Percentiles rank a stretch among this genome's conserved stretches.
Evolutionary conservation across 2,113 vertebrate species (phyloP).

Genomic region (Suricata suricatta): DNA sequence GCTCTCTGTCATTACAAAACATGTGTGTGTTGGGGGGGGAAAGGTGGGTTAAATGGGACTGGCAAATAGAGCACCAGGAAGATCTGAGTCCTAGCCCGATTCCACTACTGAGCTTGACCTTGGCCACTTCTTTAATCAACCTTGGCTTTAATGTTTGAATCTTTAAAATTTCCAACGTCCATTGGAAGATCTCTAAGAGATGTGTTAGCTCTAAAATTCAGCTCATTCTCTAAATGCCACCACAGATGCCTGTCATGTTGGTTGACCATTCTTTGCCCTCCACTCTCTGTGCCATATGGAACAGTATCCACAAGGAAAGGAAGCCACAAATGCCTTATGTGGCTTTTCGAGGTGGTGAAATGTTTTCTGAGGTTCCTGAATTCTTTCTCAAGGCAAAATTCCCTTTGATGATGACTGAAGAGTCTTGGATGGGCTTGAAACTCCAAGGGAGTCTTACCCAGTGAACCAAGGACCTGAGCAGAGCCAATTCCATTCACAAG

Average conservation of each 20-base stretch:
- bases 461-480: neutral
- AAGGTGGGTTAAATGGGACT: too few species aligned
- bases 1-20: neutral
- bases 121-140: neutral
- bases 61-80: neutral
- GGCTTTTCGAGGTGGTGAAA: neutral
- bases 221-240: neutral
- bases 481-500: fast-evolving
- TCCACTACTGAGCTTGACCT: neutral
- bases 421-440: neutral
- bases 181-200: neutral
- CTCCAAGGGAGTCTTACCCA: neutral
- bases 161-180: neutral
- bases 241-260: fast-evolving
- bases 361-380: neutral
- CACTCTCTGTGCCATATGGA: neutral
- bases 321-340: neutral
- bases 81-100: neutral
- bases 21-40: too few species aligned
- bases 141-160: neutral
- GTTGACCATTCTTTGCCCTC: too few species aligned
- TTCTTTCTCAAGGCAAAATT: neutral
- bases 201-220: neutral
- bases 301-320: neutral
- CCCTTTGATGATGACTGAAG: neutral